Evolutionary conservation across 2,888 invertebrate genomes (phyloP).

Genomic region (Drosophila testacea): DNA sequence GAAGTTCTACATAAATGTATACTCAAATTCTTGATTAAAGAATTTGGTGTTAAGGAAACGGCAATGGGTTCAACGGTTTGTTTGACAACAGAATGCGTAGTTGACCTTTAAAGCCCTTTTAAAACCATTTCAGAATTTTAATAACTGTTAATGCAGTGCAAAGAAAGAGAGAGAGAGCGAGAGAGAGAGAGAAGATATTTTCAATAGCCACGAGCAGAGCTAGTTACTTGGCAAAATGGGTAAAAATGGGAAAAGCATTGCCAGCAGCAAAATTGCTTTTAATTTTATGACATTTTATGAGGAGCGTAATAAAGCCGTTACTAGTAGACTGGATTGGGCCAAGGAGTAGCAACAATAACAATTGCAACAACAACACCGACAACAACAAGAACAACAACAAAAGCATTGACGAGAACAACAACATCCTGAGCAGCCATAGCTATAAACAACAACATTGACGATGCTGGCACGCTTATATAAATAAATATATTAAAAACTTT

Average conservation of each 20-base stretch:
- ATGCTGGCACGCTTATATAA: conserved; percentile 45
- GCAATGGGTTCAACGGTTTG: conserved; percentile 4
- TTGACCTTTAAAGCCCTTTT: conserved; percentile 40
- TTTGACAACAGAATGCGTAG: background rate
- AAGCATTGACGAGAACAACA: conserved; percentile 10
- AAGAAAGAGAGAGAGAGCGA: background rate
- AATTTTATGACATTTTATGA: conserved; percentile 73
- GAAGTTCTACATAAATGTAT: conserved; percentile 30
- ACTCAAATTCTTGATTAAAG: conserved; percentile 19
- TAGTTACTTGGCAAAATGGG: conserved; percentile 41
- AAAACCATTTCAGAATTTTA: conserved; percentile 34
- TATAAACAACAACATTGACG: conserved; percentile 67
- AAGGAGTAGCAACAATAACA: conserved; percentile 16
- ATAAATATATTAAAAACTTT: conserved; percentile 79
- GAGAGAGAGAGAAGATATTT: background rate
- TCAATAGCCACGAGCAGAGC: conserved; percentile 28
- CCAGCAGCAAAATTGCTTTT: conserved; percentile 67
- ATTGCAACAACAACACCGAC: conserved; percentile 2
- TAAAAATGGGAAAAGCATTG: conserved; percentile 34
- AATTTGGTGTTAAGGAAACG: background rate
- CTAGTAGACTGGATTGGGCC: conserved; percentile 41
- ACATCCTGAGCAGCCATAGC: conserved; percentile 15
- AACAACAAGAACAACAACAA: background rate
- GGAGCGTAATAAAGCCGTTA: conserved; percentile 60
- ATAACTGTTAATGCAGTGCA: conserved; percentile 33